phyloP scores from a whole-genome alignment of 2,888 invertebrate species.

The Glaucopsyche alexis region DNA sequence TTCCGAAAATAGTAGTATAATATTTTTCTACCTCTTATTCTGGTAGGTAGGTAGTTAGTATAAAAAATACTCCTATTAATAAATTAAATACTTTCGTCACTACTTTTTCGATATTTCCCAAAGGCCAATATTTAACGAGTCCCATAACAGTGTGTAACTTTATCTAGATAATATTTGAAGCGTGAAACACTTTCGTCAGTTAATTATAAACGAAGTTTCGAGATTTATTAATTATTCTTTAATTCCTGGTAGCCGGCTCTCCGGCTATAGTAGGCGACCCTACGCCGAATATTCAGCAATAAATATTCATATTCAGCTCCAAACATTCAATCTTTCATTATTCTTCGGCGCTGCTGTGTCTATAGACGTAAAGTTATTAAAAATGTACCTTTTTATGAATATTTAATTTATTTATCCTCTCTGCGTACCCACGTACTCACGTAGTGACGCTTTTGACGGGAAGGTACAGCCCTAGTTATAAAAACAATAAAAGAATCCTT shows the following conservation, averaged over 20 bases:
- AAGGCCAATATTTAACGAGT: not conserved
- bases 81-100: not conserved
- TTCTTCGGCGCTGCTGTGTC: not conserved
- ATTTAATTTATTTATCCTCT: constrained; percentile 15
- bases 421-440: not conserved
- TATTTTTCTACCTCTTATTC: too few species aligned
- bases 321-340: constrained; percentile 18
- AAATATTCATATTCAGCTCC: constrained; percentile 13
- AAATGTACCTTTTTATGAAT: constrained; percentile 12
- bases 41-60: too few species aligned
- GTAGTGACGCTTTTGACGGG: not conserved
- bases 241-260: not conserved
- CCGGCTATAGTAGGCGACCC: not conserved
- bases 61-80: too few species aligned
- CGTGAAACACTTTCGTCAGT: not conserved
- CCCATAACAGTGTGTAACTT: not conserved
- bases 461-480: too few species aligned
- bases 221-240: constrained; percentile 20
- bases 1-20: too few species aligned
- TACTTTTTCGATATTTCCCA: too few species aligned
- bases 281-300: constrained; percentile 3
- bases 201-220: constrained; percentile 1
- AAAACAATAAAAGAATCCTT: too few species aligned
- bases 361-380: constrained; percentile 6
- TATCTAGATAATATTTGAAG: not conserved